Conservation (phyloP, 2,797 vertebrate genomes). For the Lagorchestes hirsutus region DNA sequence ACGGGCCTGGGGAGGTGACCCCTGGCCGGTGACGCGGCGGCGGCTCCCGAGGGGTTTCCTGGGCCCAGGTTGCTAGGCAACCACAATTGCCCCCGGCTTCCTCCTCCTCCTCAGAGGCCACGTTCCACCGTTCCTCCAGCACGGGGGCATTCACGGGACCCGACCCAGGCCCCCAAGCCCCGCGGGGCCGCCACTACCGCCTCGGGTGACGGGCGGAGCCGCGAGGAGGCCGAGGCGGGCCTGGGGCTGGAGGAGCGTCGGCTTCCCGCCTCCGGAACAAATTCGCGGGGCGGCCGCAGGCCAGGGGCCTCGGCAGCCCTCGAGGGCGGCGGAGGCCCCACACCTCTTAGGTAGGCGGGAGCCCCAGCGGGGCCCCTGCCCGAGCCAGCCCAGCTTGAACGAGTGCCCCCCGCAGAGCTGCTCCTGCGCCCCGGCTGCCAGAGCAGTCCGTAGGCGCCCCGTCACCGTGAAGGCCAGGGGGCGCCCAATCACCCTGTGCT, state of each 20-base stretch:
- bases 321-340: background rate
- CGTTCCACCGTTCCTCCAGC: slow-evolving; percentile 20
- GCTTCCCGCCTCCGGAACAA: too few species aligned
- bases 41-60: background rate
- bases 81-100: background rate
- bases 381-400: background rate
- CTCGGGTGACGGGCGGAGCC: background rate
- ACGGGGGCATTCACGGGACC: background rate
- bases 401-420: background rate
- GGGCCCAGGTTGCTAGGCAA: background rate
- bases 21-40: background rate
- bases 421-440: background rate
- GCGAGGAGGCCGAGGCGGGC: background rate
- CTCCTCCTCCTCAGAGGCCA: background rate
- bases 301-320: background rate
- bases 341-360: background rate
- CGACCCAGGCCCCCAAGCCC: background rate
- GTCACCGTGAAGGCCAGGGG: background rate
- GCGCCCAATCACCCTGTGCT: background rate
- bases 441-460: accelerated
- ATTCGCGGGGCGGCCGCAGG: accelerated
- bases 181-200: background rate
- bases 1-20: background rate
- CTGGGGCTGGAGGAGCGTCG: background rate
- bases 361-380: background rate